Percentiles rank a stretch among this genome's conserved stretches.
phyloP scores from a whole-genome alignment of 2,888 invertebrate species.

The Dendrolimus houi region DNA sequence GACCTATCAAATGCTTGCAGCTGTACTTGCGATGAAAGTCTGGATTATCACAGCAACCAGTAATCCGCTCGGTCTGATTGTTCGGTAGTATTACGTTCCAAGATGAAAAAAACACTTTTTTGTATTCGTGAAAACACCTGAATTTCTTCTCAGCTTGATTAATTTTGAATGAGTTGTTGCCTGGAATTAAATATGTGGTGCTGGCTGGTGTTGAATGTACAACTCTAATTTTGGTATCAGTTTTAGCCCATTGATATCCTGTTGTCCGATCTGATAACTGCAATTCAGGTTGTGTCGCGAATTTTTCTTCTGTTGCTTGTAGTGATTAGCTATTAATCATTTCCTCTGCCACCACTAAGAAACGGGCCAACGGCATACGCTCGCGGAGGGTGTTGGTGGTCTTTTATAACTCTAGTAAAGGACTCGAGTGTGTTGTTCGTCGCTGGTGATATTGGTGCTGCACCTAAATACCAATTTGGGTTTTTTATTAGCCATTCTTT shows the following conservation, averaged over 20 bases:
- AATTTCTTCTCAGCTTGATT: conserved; percentile 7
- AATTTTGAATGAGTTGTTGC: conserved; percentile 6
- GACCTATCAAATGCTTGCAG: conserved; percentile 3
- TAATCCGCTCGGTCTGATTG: neutral
- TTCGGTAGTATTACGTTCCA: neutral
- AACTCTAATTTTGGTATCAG: conserved; percentile 3
- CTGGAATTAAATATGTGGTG: conserved; percentile 6
- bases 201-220: conserved; percentile 5
- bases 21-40: neutral
- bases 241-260: conserved; percentile 8
- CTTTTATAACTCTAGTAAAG: neutral
- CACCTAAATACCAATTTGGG: conserved; percentile 1
- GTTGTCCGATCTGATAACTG: conserved; percentile 3
- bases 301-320: neutral
- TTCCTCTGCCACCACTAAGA: conserved; percentile 4
- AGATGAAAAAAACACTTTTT: conserved; percentile 3
- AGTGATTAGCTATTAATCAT: conserved; percentile 6
- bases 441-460: conserved; percentile 2
- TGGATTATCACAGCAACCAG: neutral
- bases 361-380: neutral
- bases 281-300: conserved; percentile 1
- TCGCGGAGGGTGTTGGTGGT: neutral
- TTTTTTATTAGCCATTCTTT: conserved; percentile 5
- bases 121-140: conserved; percentile 6
- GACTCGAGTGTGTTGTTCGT: conserved; percentile 3